Base-by-base conservation (phyloP, 2,113 vertebrate genomes). In the Carollia perspicillata region DNA sequence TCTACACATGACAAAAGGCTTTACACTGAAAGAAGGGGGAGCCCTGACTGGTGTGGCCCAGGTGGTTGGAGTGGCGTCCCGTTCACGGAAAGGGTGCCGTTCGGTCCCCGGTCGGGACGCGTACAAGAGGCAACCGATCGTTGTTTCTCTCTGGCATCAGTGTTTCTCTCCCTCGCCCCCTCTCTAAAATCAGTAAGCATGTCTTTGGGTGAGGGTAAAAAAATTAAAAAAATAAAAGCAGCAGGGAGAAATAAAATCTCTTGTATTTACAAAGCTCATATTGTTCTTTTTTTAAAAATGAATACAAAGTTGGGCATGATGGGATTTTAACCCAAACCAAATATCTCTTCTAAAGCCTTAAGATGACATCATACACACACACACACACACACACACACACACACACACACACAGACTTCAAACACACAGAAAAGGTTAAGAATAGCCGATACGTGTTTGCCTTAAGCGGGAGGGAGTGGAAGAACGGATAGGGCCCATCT, bases 231-330 rank as follows among this genome's bases (percentile, higher is more conserved):
- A 60, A 28, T 60, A 28, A 28, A 60, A 60, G 58, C 23, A 63
- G 60, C 28, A 63, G 60, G 60, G 2, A 49, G 63, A 93, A 94
- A 92, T 60, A 77, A 91, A 92, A 81, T 28, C 63, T 47, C 40
- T n/a, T 60, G 14, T 86, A 81, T 83, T 89, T 87, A 87, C 65
- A 96, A 94, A 93, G 44, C 35, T 84, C 89, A 35, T 80, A 28
- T n/a, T 80, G 49, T 55, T 60, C 3, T 58, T 33, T 75, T 60
- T 60, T 81, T 68, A 30, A 63, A 42, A 63, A 42, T 5, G 51
- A 81, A 63, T 58, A 51, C 28, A 44, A 89, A 63, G 63, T 40
- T 16, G 35, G 63, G n/a, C 51, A 33, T 12, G 16, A 58, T 1
- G 17, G 20, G 60, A 71, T 72, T 94, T 93, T 40, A 65, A 86